These are phyloP conservation scores for Pimephales promelas DNA, from an alignment of 2,113 vertebrate species.

Conservation along the genomic window DNA sequence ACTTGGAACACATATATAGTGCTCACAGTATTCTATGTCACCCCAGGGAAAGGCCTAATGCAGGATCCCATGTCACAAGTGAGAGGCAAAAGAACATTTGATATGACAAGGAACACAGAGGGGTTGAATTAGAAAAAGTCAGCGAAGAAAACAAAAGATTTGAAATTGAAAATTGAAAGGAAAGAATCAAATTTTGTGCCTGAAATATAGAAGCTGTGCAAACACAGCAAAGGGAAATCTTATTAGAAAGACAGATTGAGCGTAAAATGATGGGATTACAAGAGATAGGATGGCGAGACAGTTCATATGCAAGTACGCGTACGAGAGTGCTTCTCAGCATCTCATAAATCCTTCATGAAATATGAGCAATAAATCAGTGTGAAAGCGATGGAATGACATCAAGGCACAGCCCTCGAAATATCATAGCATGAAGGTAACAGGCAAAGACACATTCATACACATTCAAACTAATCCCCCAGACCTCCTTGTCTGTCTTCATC, in stretches of 20 bases:
- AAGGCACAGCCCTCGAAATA: slow-evolving; percentile 6
- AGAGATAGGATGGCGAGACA: neutral
- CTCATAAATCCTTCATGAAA: slow-evolving; percentile 16
- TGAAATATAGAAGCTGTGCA: neutral
- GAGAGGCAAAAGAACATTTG: slow-evolving; percentile 11
- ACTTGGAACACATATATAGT: slow-evolving; percentile 16
- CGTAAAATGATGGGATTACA: neutral
- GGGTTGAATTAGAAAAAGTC: neutral
- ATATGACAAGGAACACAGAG: neutral
- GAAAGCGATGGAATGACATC: neutral
- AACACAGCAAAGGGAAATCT: neutral
- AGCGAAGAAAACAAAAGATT: neutral
- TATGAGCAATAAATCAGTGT: slow-evolving; percentile 14
- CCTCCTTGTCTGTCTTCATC: slow-evolving; percentile 24
- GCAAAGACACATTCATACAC: slow-evolving; percentile 39
- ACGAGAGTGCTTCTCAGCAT: neutral
- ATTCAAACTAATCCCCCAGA: slow-evolving; percentile 33
- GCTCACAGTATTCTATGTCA: slow-evolving; percentile 6
- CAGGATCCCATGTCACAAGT: neutral
- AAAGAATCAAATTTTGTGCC: neutral
- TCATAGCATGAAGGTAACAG: slow-evolving; percentile 23
- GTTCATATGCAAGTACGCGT: neutral
- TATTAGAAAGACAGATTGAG: slow-evolving; percentile 23
- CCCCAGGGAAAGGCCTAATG: neutral
- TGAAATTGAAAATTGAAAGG: neutral